Base-by-base conservation (phyloP, 1,140 invertebrate species). In the Nylanderia fulva region DNA sequence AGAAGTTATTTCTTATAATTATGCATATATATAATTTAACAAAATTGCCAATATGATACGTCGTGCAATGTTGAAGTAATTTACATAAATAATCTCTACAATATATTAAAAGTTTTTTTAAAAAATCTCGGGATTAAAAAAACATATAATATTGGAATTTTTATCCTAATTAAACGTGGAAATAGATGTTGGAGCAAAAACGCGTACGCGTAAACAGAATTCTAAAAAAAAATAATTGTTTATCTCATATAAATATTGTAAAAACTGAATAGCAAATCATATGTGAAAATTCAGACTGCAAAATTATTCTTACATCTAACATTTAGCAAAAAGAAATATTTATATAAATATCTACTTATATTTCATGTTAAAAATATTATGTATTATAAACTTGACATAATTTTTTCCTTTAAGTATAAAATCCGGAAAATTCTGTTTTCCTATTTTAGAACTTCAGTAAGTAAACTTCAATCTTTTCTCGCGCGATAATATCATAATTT, bases 401-500 rank as follows among this genome's bases (percentile, higher is more conserved):
- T 48, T 15, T 48, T 66, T 29, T 24, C 9, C 60, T 18, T n/a
- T 0, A n/a, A 7, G 11, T n/a, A 75, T 61, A 75, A 0, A 24
- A 48, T 52, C 18, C 1, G 13, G 13, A 27, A n/a, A 21, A 77
- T 24, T 75, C 24, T 77, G 36, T 29, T 63, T 63, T 42, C n/a
- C 7, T 21, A 64, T 15, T 66, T 64, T 21, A 18, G 4, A 77
- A 77, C 60, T 77, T 42, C 13, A 13, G 27, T 18, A 39, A 48
- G 3, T 13, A 8, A 77, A 77, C 58, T 77, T 66, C 3, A 13
- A 7, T 7, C 24, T 64, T 61, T 77, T 8, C 39, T 60, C n/a
- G 75, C 42, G 27, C 60, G 24, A 39, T 66, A n/a, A 76, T 24
- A n/a, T 52, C n/a, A 48, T 64, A 77, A 63, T 66, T 36, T 66